Evolutionary conservation across 2,888 invertebrate species (phyloP).

Genomic region (Athalia circularis): DNA sequence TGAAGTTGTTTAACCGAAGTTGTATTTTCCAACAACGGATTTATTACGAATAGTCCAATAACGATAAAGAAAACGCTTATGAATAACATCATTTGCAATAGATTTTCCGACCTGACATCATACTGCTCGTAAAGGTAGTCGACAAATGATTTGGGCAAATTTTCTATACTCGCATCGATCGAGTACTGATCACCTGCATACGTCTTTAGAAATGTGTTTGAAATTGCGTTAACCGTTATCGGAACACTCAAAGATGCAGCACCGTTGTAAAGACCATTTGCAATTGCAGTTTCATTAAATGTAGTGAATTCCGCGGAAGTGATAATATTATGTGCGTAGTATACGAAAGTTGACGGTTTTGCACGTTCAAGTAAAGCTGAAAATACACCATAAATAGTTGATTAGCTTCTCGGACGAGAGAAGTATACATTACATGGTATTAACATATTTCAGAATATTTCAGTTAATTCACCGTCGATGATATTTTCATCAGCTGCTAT

Average conservation of each 20-base stretch:
- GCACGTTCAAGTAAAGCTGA: constrained; percentile 73
- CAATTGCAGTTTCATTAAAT: constrained; percentile 52
- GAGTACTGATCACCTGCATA: constrained; percentile 60
- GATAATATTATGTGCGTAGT: constrained; percentile 75
- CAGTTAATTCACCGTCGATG: constrained; percentile 54
- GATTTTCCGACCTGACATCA: not conserved
- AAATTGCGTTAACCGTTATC: constrained; percentile 75
- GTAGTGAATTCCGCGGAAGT: constrained; percentile 75
- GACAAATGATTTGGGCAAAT: constrained; percentile 18
- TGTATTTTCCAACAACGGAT: constrained; percentile 80
- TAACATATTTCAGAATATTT: not conserved
- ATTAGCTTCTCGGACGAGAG: not conserved
- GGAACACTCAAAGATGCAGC: constrained; percentile 77
- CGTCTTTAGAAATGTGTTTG: constrained; percentile 72
- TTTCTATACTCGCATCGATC: constrained; percentile 55
- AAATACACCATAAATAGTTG: constrained; percentile 56
- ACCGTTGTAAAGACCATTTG: constrained; percentile 75
- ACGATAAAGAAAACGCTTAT: constrained; percentile 71
- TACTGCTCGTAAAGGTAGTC: constrained; percentile 12
- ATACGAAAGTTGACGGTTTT: constrained; percentile 63
- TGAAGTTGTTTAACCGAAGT: constrained; percentile 82
- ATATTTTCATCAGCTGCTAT: constrained; percentile 50
- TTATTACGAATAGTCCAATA: constrained; percentile 76
- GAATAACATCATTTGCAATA: constrained; percentile 67
- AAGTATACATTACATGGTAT: not conserved